Evolutionary conservation across 2,797 vertebrate genomes (phyloP).

Genomic region (Antennarius maculatus): DNA sequence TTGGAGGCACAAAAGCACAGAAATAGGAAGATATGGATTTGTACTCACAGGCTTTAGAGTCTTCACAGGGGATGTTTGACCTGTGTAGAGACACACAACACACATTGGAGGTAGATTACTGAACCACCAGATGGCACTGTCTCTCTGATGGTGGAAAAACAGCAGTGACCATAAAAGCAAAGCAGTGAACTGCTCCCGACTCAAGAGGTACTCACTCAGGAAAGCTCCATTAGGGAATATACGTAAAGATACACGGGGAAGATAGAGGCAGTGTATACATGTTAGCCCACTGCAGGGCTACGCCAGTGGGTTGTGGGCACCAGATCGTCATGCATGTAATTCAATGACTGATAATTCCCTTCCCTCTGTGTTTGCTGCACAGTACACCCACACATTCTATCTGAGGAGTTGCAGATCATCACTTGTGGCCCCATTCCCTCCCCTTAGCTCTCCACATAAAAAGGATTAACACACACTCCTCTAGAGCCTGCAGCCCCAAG

Average conservation of each 20-base stretch:
- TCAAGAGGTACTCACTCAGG: slow-evolving; percentile 39
- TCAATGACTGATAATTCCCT: slow-evolving; percentile 63
- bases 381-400: slow-evolving; percentile 64
- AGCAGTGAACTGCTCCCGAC: slow-evolving; percentile 49
- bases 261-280: slow-evolving; percentile 46
- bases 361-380: slow-evolving; percentile 40
- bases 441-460: slow-evolving; percentile 45
- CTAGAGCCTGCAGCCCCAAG: slow-evolving; percentile 41
- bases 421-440: slow-evolving; percentile 20
- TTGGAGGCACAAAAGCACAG: slow-evolving; percentile 23
- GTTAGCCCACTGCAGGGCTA: slow-evolving; percentile 18
- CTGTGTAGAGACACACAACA: slow-evolving; percentile 74
- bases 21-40: slow-evolving; percentile 42
- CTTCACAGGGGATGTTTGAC: slow-evolving; percentile 96
- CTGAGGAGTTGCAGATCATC: slow-evolving; percentile 54
- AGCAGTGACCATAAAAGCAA: slow-evolving; percentile 29
- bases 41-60: slow-evolving; percentile 86
- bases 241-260: slow-evolving; percentile 65
- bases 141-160: slow-evolving; percentile 38
- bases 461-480: slow-evolving; percentile 69
- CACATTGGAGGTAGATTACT: slow-evolving; percentile 25
- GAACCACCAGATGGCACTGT: slow-evolving; percentile 73
- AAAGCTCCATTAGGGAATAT: slow-evolving; percentile 60
- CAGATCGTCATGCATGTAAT: slow-evolving; percentile 67
- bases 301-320: slow-evolving; percentile 31